Percentiles rank a stretch among this genome's conserved stretches.
Evolutionary conservation across 2,797 vertebrate genomes (phyloP).

Genomic region (Etheostoma perlongum): DNA sequence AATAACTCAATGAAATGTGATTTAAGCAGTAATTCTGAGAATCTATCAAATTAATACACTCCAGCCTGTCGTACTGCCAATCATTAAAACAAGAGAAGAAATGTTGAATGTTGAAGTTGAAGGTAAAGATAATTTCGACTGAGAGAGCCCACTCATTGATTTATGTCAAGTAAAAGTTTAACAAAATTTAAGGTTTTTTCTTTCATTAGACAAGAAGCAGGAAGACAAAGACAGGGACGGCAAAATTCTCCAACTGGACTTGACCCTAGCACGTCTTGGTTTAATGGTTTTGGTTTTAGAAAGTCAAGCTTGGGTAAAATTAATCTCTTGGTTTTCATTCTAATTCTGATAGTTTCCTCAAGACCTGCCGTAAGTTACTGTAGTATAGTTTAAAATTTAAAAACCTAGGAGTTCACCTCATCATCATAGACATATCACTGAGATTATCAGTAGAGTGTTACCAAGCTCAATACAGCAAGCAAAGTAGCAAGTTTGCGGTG

Average conservation of each 20-base stretch:
- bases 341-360: not conserved
- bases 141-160: conserved; percentile 9
- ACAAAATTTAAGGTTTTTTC: conserved; percentile 1
- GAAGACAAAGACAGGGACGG: not conserved
- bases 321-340: not conserved
- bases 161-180: not conserved
- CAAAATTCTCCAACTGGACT: not conserved
- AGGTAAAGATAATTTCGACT: conserved; percentile 29
- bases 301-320: not conserved
- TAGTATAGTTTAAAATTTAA: not conserved
- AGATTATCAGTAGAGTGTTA: conserved; percentile 60
- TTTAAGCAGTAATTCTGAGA: conserved; percentile 46
- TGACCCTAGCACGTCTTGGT: not conserved
- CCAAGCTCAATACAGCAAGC: conserved; percentile 46
- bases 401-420: conserved; percentile 46
- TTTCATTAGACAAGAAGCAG: not conserved
- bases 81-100: conserved; percentile 29
- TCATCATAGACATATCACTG: conserved; percentile 46
- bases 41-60: conserved; percentile 59
- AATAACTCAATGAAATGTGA: conserved; percentile 42
- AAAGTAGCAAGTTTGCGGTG: conserved; percentile 25
- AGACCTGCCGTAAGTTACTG: not conserved
- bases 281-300: not conserved
- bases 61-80: conserved; percentile 31
- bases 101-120: conserved; percentile 7